Evolutionary conservation across 2,888 invertebrate genomes (phyloP), one percentile per base, ranked within the genome.

Genomic region (Brachypalpus laphriformis): DNA sequence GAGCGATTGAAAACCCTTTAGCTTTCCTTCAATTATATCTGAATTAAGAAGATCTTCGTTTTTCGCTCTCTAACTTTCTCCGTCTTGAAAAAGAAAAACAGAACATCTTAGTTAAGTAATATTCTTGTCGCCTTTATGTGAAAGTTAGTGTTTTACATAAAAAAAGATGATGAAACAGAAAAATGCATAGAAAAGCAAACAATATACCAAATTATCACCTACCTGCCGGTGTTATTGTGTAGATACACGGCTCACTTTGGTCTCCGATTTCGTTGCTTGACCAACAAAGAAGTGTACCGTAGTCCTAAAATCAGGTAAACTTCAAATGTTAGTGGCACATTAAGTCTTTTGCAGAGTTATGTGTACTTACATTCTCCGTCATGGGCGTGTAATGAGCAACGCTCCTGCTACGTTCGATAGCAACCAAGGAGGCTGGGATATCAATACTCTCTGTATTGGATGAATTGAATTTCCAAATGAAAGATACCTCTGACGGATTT

Each of bases 401-500:
- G 89, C 96, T 95, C 31, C 94, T 93, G 7, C 94, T 93, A 40
- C 93, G 93, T 88, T 95, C 95, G 61, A 93, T 93, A 80, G 93
- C 93, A 86, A 95, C 93, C 87, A 94, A 93, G 71, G 93, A 94
- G 82, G 94, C 93, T 11, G 95, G 94, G 88, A 96, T 94, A 91
- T 96, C 95, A 86, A 95, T 93, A 28, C 94, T 93, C 88, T 95
- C 95, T 87, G 94, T 94, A 65, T 90, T 89, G 47, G 95, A 94
- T 90, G 95, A 95, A 93, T 96, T 96, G 92, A 96, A 95, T 91
- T 94, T 95, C 96, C 96, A 96, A 80, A 93, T 93, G 92, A 95
- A 96, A 87, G 93, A 93, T 40, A 95, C 93, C 87, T 95, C 94
- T 71, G 93, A 91, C 16, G 96, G 96, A 92, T 96, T 96, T 37